Evolutionary conservation across 1,140 invertebrate genomes (phyloP), one percentile per base, ranked within the genome.

Genomic region (Bemisia tabaci): DNA sequence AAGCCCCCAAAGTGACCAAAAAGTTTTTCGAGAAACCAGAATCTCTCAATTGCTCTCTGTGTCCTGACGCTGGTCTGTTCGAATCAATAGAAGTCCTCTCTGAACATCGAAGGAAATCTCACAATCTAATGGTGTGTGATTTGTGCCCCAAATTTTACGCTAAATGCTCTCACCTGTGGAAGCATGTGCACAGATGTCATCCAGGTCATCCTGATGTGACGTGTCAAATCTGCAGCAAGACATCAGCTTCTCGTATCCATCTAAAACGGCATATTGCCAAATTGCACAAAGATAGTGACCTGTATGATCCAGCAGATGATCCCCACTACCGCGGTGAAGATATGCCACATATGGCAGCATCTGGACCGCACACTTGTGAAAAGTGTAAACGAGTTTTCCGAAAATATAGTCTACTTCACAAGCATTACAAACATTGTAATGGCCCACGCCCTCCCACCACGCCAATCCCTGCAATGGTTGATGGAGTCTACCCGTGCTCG

Each of bases 91-190:
- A 82, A 27, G 80, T 81, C 33, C 76, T 84, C 12, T 79, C 79
- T 62, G 78, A 79, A 65, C 84, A 85, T 72, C 74, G 82, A n/a
- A 74, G 80, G 64, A 75, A 77, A 22, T 72, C 76, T 27, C 84
- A 85, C 69, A 77, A 77, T 23, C 77, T 84, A 1, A 83, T 83
- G 66, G 83, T 83, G 1, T 85, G 84, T 68, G 84, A 85, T 73
- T 71, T 85, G 1, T 85, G 84, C 70, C 81, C 81, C 67, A 85
- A 85, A 69, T 84, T 79, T 66, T 85, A 85, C 60, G 83, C 82
- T 0, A 72, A 83, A 9, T 84, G 82, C 1, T 83, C 83, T 1
- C 83, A 84, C 69, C 70, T 85, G 9, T 84, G 83, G 83, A 85
- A 85, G 69, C 84, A 85, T 67, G 83, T 84, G 0, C 84, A 84